A percentile compares a stretch with the other conserved stretches of the same genome.
Evolutionary conservation across 23 tunicate genomes (phyloP).

Genomic region (Halocynthia aurantium): DNA sequence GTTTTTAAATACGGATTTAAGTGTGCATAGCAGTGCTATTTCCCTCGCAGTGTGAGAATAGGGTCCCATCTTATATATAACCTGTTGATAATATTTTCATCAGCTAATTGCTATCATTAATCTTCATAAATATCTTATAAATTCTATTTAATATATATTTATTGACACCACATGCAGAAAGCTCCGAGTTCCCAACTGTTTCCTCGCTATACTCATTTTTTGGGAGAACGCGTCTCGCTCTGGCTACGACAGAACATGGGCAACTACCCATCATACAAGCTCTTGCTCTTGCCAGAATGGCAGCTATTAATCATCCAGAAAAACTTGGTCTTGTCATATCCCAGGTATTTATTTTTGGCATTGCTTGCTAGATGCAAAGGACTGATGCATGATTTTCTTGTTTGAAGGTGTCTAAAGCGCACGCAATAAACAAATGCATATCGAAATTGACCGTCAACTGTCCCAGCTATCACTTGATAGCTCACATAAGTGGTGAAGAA

Average conservation of each 20-base stretch:
- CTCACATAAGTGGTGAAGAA: slow-evolving; percentile 12
- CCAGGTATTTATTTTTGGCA: neutral
- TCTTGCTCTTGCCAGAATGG: slow-evolving; percentile 7
- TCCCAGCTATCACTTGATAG: slow-evolving; percentile 11
- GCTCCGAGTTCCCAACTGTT: slow-evolving; percentile 11
- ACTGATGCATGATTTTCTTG: neutral
- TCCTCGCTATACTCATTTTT: slow-evolving; percentile 9
- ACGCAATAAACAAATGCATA: slow-evolving; percentile 22
- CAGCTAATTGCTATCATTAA: neutral
- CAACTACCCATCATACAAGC: neutral
- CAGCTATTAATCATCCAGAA: slow-evolving; percentile 3
- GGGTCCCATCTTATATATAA: too few relatives aligned
- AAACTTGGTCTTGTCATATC: slow-evolving; percentile 21
- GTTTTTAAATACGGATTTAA: too few relatives aligned
- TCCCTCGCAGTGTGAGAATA: too few relatives aligned
- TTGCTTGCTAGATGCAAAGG: neutral
- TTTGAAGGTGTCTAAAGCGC: slow-evolving; percentile 19
- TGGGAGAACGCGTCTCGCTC: slow-evolving; percentile 2
- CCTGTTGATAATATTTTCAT: neutral
- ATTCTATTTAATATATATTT: too few relatives aligned
- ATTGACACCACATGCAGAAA: neutral
- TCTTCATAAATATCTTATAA: too few relatives aligned
- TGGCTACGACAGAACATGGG: slow-evolving; percentile 6
- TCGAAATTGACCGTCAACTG: slow-evolving; percentile 9
- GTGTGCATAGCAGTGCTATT: too few relatives aligned